phyloP scores from a whole-genome alignment of 1,140 invertebrate species.

The Drosophila kurseongensis region DNA sequence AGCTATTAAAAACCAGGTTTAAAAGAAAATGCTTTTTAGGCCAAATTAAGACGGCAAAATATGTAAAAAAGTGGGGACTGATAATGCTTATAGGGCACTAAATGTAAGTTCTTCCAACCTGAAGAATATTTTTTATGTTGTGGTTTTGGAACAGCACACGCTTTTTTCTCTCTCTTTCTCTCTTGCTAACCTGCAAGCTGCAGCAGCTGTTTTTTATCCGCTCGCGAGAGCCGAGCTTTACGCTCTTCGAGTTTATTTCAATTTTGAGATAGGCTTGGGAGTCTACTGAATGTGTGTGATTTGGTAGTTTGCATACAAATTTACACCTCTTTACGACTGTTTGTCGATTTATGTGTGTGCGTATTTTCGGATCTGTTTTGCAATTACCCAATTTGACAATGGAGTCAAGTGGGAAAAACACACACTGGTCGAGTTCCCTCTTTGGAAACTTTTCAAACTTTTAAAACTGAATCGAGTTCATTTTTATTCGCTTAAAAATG shows the following conservation, averaged over 20 bases:
- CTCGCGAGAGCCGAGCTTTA: slow-evolving; percentile 19
- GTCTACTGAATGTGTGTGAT: slow-evolving; percentile 3
- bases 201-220: slow-evolving; percentile 34
- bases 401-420: slow-evolving; percentile 39
- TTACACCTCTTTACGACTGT: slow-evolving; percentile 71
- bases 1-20: no score
- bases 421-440: slow-evolving; percentile 3
- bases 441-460: slow-evolving; percentile 22
- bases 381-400: slow-evolving; percentile 72
- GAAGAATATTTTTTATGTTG: slow-evolving; percentile 3
- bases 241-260: slow-evolving; percentile 11
- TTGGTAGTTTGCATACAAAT: slow-evolving; percentile 74
- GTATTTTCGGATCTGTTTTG: slow-evolving; percentile 45
- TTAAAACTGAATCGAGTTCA: slow-evolving; percentile 20
- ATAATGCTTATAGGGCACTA: slow-evolving; percentile 1
- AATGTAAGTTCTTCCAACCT: not conserved
- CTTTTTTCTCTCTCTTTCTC: slow-evolving; percentile 3
- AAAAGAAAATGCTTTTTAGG: no score
- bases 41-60: no score
- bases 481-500: slow-evolving; percentile 42
- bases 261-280: slow-evolving; percentile 18
- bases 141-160: slow-evolving; percentile 12
- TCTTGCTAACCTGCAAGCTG: slow-evolving; percentile 8
- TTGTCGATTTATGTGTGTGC: slow-evolving; percentile 52
- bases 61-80: not conserved